Evolutionary conservation across 35 echinoderm and acorn worm genomes (phyloP), one percentile per base, ranked within the genome.

Genomic region (Lytechinus variegatus): DNA sequence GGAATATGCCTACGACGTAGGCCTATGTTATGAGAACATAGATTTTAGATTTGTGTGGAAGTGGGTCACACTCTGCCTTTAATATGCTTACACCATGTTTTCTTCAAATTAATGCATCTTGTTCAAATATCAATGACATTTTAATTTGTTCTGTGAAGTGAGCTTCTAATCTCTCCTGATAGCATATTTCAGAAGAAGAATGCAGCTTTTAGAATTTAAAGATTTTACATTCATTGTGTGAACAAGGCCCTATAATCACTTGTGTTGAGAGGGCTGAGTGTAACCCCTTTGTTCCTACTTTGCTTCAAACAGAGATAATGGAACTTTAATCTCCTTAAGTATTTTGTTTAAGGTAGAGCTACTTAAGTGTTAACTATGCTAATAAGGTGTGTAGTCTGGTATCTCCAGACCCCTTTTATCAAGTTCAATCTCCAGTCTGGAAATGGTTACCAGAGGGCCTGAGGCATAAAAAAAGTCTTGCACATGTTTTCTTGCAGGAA

Each of bases 281-380:
- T 79, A 24, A 7, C 19, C 66, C 88, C 88, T 33, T 90, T 90
- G 88, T 90, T 90, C 88, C 88, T 9, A 54, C 52, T 12, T 54
- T 90, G 88, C 10, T 90, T 90, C 28, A 54, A 90, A 44, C 28
- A 90, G 4, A 90, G 88, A 54, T 90, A 90, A 90, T 90, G 88
- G 88, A 54, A 10, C 29, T 90, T 90, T 90, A 90, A 90, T 90
- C 88, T 89, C 51, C 87, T 90, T 90, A 90, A 90, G 52, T 44
- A 90, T 90, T 90, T 90, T 90, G 9, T 54, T 89, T 19, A 79
- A 79, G 66, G 8, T 4, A 79, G 66, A 79, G 66, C 66, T 79
- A 24, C 66, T 79, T 24, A 79, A 79, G 66, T 79, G 66, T 79
- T 79, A 79, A 79, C 66, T 79, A 79, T 79, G 66, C 66, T 79